A percentile compares a stretch with the other conserved stretches of the same genome.
Evolutionary conservation across 1,140 invertebrate species (phyloP).

Genomic region (Drosophila bocki): DNA sequence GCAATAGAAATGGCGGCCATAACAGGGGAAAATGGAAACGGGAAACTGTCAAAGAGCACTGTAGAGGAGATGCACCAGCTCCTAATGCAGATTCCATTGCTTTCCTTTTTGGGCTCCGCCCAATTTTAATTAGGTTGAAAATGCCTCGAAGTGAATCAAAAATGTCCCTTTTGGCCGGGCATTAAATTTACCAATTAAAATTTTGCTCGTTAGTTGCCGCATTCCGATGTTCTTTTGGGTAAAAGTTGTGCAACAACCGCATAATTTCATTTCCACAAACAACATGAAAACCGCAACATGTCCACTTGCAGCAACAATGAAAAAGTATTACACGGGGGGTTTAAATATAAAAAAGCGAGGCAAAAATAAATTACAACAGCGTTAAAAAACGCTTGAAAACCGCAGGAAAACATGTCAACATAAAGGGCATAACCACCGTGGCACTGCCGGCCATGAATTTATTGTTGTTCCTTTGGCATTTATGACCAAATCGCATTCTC

Average conservation of each 20-base stretch:
- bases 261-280: constrained; percentile 80
- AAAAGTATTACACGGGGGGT: constrained; percentile 18
- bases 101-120: background rate
- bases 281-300: constrained; percentile 72
- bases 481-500: constrained; percentile 77
- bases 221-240: constrained; percentile 13
- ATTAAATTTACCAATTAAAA: constrained; percentile 46
- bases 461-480: constrained; percentile 67
- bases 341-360: background rate
- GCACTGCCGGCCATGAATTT: constrained; percentile 56
- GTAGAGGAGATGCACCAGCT: constrained; percentile 27
- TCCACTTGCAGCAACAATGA: constrained; percentile 51
- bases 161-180: constrained; percentile 7
- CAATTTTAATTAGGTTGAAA: constrained; percentile 48
- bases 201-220: constrained; percentile 38
- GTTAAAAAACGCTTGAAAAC: constrained; percentile 58
- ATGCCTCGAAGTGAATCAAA: constrained; percentile 46
- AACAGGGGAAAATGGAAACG: constrained; percentile 29
- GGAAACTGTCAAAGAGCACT: constrained; percentile 40
- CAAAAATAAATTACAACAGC: constrained; percentile 32
- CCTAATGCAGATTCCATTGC: constrained; percentile 5
- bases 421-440: constrained; percentile 35
- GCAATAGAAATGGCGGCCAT: constrained; percentile 47
- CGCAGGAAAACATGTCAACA: constrained; percentile 77
- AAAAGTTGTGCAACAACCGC: constrained; percentile 58